These are phyloP conservation scores for Diarsia dahlii DNA, from an alignment of 2,888 invertebrate species.

Conservation along the genomic window DNA sequence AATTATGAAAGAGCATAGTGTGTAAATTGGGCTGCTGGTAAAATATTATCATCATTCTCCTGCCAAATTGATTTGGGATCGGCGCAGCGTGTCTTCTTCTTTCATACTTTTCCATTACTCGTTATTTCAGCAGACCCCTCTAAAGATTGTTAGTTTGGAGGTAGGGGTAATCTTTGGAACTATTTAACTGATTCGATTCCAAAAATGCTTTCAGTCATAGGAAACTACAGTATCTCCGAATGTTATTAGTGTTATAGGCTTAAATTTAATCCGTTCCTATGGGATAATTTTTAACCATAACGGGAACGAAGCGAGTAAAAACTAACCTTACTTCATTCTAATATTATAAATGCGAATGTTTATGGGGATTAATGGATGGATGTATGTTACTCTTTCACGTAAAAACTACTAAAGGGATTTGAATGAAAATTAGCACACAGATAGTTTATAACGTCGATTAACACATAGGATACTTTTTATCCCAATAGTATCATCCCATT, in stretches of 20 bases:
- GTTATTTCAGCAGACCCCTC: neutral
- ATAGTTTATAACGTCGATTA: no score
- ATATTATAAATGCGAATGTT: no score
- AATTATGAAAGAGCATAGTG: no score
- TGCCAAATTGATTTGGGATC: no score
- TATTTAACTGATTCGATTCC: neutral
- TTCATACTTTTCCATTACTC: no score
- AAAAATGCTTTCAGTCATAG: neutral
- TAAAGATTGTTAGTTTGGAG: neutral
- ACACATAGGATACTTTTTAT: no score
- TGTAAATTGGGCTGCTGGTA: neutral
- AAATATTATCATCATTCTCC: neutral
- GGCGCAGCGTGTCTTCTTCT: no score
- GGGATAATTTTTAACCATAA: neutral
- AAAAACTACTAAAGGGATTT: no score
- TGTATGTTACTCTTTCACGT: no score
- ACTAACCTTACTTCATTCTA: neutral
- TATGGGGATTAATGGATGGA: no score
- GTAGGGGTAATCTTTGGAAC: neutral
- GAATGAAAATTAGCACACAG: no score
- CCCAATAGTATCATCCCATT: no score
- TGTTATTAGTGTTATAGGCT: neutral
- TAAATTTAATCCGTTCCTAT: neutral
- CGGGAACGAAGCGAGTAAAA: neutral
- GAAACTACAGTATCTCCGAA: neutral